Evolutionary conservation across 2,888 invertebrate species (phyloP).

Genomic region (Tenthredo notha): DNA sequence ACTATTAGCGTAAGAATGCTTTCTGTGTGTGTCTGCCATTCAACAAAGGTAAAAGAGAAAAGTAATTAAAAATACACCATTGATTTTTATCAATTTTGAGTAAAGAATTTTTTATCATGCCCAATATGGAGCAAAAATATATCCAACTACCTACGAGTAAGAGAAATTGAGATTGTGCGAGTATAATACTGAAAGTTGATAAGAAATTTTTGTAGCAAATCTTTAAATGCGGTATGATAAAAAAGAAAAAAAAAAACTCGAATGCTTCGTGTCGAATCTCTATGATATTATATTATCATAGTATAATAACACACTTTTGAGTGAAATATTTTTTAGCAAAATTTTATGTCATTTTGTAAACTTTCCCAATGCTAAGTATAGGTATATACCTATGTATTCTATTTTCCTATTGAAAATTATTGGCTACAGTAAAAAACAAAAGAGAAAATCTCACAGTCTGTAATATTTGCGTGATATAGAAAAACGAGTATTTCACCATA

Average conservation of each 20-base stretch:
- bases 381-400: not conserved
- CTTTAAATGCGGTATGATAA: not conserved
- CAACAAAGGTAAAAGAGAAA: not conserved
- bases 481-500: constrained; percentile 16
- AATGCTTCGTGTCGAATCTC: constrained; percentile 13
- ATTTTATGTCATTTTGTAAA: constrained; percentile 23
- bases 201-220: not conserved
- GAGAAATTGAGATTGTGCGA: not conserved
- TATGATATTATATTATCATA: not conserved
- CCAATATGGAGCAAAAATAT: not conserved
- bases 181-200: not conserved
- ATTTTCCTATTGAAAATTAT: constrained; percentile 17
- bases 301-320: not conserved
- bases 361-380: constrained; percentile 12
- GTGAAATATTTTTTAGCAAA: constrained; percentile 21
- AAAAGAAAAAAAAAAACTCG: not conserved
- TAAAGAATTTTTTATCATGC: not conserved
- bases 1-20: constrained; percentile 52
- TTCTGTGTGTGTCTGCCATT: constrained; percentile 50
- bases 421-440: not conserved
- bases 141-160: not conserved
- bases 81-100: constrained; percentile 8
- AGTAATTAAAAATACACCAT: constrained; percentile 53
- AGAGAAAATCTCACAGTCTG: not conserved
- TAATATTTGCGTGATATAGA: constrained; percentile 25